Percentiles rank a stretch among this genome's conserved stretches.
phyloP scores from a whole-genome alignment of 1,140 invertebrate genomes.

The Drosophila parvula region DNA sequence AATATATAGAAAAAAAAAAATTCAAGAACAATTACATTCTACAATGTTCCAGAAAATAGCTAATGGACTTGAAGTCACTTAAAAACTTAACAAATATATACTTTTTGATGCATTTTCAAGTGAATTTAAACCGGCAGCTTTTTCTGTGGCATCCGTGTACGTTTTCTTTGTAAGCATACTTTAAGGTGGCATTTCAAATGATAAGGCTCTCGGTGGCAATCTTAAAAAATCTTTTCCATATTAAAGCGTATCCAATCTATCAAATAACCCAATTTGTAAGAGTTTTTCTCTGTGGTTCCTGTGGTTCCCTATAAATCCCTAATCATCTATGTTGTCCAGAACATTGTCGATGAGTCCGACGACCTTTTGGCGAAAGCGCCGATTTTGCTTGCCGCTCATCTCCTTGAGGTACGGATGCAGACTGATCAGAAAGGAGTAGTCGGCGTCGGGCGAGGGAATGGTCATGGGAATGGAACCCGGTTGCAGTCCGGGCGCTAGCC shows the following conservation, averaged over 20 bases:
- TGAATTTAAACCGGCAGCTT: background rate
- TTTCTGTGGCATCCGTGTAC: background rate
- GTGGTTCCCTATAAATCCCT: background rate
- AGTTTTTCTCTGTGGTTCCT: background rate
- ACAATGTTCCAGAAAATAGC: too few species aligned
- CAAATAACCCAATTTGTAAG: background rate
- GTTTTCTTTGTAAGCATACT: background rate
- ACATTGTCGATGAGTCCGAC: constrained; percentile 74
- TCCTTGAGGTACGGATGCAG: constrained; percentile 79
- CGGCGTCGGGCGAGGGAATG: constrained; percentile 60
- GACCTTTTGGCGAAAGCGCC: constrained; percentile 77
- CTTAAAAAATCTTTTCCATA: background rate
- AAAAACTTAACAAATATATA: too few species aligned
- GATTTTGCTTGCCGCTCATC: constrained; percentile 79
- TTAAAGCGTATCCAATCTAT: background rate
- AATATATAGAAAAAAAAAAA: background rate
- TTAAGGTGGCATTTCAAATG: background rate
- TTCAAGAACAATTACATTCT: background rate
- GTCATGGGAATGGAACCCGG: constrained; percentile 21
- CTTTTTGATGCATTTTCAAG: background rate
- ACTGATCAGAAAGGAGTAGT: constrained; percentile 78
- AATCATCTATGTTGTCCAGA: constrained; percentile 70
- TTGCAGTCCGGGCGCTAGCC: background rate
- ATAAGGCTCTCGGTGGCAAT: too few species aligned
- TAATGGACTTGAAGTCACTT: too few species aligned